phyloP scores from a whole-genome alignment of 2,888 invertebrate genomes.

The Baronia brevicornis region DNA sequence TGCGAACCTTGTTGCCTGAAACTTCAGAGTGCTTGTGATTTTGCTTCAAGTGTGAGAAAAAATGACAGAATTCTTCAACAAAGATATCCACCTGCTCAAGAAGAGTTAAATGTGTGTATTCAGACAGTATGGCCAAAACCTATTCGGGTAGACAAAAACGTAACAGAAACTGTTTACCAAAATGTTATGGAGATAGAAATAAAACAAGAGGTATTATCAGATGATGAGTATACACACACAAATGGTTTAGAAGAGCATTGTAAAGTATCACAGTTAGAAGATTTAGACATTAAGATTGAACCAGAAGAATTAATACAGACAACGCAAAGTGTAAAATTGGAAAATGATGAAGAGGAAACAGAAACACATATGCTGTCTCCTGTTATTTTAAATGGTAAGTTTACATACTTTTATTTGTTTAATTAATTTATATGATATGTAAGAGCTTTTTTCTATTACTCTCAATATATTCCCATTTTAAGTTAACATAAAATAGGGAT shows the following conservation, averaged over 20 bases:
- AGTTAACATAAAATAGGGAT: too few species aligned
- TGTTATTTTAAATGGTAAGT: conserved; percentile 8
- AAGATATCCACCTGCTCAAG: conserved; percentile 17
- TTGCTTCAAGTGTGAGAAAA: conserved; percentile 33
- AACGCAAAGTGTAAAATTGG: conserved; percentile 31
- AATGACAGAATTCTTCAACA: conserved; percentile 35
- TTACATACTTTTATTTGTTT: neutral
- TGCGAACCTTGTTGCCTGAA: conserved; percentile 41
- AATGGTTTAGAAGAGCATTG: conserved; percentile 21
- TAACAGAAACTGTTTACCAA: conserved; percentile 28
- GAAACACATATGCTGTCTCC: neutral
- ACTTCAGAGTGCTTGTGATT: conserved; percentile 39
- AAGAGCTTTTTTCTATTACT: neutral
- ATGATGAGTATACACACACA: conserved; percentile 37
- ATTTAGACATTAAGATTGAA: conserved; percentile 57
- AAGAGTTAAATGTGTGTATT: conserved; percentile 8
- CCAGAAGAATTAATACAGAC: conserved; percentile 47
- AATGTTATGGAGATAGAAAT: conserved; percentile 38
- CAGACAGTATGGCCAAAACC: conserved; percentile 53
- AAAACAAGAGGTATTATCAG: conserved; percentile 54
- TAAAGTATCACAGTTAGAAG: conserved; percentile 9
- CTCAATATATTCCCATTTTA: too few species aligned
- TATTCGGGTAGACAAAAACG: conserved; percentile 45
- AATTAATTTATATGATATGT: too few species aligned
- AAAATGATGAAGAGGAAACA: neutral